Conservation (phyloP, 1,140 invertebrate species). For the Drosophila tropicalis region DNA sequence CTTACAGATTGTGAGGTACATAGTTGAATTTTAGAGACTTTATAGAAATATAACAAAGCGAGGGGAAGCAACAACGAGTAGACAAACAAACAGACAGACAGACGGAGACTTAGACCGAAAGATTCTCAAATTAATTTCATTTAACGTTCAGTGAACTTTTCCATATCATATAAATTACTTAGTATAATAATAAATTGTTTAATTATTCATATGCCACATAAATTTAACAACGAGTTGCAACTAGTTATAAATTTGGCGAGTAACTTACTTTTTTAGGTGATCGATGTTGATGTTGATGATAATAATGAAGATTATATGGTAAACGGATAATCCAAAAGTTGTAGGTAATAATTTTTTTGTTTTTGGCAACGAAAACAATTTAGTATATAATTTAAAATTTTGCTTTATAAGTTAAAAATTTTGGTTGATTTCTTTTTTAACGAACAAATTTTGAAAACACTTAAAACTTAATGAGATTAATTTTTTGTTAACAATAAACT, state of each 20-base stretch:
- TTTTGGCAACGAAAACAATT: conserved; percentile 37
- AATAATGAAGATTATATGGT: background rate
- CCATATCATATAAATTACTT: conserved; percentile 40
- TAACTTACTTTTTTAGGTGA: conserved; percentile 1
- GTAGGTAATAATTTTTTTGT: background rate
- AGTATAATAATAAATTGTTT: conserved; percentile 33
- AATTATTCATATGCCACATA: conserved; percentile 53
- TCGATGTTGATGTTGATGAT: background rate
- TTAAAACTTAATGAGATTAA: conserved; percentile 22
- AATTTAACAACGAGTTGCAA: conserved; percentile 30
- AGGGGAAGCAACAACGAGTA: background rate
- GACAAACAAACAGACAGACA: background rate
- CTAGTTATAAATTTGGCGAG: conserved; percentile 2
- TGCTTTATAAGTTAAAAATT: conserved; percentile 45
- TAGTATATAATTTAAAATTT: conserved; percentile 26
- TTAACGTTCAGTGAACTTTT: conserved; percentile 69
- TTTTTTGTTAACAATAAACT: conserved; percentile 31
- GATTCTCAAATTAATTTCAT: conserved; percentile 32
- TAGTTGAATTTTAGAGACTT: conserved; percentile 26
- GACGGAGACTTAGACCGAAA: background rate
- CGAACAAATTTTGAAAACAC: conserved; percentile 28
- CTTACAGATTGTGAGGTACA: conserved; percentile 11
- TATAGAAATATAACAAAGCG: conserved; percentile 1
- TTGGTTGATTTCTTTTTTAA: conserved; percentile 28
- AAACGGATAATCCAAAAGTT: conserved; percentile 9